These are phyloP conservation scores for Anagyrus pseudococci DNA, from an alignment of 2,888 invertebrate species.

Conservation along the genomic window DNA sequence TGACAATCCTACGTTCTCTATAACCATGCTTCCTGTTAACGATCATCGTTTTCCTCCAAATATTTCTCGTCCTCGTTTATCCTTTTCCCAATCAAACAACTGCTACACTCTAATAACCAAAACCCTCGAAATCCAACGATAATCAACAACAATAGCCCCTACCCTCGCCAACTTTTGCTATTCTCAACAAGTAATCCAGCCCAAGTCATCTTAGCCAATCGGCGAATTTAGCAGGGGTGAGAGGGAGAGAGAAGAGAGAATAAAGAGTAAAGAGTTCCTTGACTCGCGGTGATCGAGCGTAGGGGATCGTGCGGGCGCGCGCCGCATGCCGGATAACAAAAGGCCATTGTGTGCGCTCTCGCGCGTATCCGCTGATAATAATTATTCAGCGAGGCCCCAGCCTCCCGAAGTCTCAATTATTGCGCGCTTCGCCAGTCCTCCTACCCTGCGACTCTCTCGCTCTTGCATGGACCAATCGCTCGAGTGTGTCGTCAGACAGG, in stretches of 20 bases:
- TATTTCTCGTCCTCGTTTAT: neutral
- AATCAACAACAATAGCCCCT: too few species aligned
- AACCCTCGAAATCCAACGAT: too few species aligned
- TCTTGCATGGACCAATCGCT: conserved; percentile 15
- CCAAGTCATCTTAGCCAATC: too few species aligned
- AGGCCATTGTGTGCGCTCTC: conserved; percentile 52
- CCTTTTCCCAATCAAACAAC: neutral
- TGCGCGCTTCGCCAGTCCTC: conserved; percentile 4
- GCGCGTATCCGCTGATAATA: conserved; percentile 36
- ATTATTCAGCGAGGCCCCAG: conserved; percentile 49
- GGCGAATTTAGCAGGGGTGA: neutral
- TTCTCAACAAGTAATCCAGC: too few species aligned
- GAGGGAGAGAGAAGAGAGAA: conserved; percentile 7
- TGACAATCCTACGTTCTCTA: neutral
- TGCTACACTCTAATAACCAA: too few species aligned
- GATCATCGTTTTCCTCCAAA: neutral
- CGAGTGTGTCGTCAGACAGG: conserved; percentile 4
- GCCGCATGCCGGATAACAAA: conserved; percentile 45
- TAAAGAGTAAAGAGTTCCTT: conserved; percentile 38
- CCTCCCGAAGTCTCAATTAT: conserved; percentile 36
- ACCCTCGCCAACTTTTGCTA: too few species aligned
- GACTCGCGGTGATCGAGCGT: conserved; percentile 23
- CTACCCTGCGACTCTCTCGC: conserved; percentile 12
- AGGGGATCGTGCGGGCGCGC: neutral
- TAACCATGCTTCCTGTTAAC: neutral